phyloP scores from a whole-genome alignment of 2,797 vertebrate species.

The Melanotaenia maccullochi region DNA sequence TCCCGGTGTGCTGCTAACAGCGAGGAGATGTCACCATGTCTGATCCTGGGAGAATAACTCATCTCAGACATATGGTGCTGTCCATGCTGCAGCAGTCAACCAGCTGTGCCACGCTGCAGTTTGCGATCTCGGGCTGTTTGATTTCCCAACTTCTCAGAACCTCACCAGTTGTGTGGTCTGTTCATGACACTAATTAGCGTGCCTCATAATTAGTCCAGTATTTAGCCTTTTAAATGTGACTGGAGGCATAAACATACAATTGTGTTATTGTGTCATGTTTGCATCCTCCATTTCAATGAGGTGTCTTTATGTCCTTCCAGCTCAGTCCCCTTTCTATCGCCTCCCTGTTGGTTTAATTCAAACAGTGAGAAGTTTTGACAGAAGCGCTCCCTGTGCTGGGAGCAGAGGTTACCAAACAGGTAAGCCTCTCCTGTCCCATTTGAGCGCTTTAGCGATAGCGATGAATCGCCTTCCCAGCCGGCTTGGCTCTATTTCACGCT shows the following conservation, averaged over 20 bases:
- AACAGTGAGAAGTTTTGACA: slow-evolving; percentile 33
- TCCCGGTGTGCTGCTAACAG: slow-evolving; percentile 18
- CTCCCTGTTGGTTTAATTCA: slow-evolving; percentile 1
- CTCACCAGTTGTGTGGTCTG: slow-evolving; percentile 6
- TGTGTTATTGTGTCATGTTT: slow-evolving; percentile 23
- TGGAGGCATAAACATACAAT: slow-evolving; percentile 4
- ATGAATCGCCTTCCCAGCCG: slow-evolving; percentile 31
- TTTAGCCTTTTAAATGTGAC: slow-evolving; percentile 16
- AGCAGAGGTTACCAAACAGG: slow-evolving; percentile 47
- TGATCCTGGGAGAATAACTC: slow-evolving; percentile 20
- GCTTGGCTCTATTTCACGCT: slow-evolving; percentile 57
- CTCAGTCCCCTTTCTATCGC: neutral
- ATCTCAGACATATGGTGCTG: slow-evolving; percentile 14
- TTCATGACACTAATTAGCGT: slow-evolving; percentile 14
- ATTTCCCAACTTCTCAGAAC: slow-evolving; percentile 28
- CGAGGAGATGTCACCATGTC: slow-evolving; percentile 22
- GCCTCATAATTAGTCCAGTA: slow-evolving; percentile 12
- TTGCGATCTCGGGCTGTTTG: slow-evolving; percentile 6
- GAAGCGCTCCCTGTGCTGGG: neutral
- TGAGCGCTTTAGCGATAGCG: slow-evolving; percentile 41
- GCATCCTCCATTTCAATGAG: neutral
- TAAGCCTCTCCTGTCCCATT: slow-evolving; percentile 44
- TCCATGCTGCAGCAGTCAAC: slow-evolving; percentile 25
- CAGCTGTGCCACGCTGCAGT: slow-evolving; percentile 35
- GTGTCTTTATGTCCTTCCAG: neutral